These are phyloP conservation scores for Daktulosphaira vitifoliae DNA, from an alignment of 1,140 invertebrate species.

Conservation along the genomic window DNA sequence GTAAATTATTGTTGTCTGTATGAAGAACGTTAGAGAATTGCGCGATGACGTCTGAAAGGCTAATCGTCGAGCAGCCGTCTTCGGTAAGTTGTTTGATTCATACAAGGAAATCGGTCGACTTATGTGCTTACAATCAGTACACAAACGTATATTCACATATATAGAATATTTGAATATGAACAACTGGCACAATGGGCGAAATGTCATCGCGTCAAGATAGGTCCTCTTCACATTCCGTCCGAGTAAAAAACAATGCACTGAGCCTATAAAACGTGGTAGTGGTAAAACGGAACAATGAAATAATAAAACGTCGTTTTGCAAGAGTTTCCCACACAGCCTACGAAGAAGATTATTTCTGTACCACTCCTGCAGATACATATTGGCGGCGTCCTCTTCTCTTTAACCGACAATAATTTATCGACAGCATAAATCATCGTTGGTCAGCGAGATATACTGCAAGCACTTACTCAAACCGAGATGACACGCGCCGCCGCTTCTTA, in stretches of 20 bases:
- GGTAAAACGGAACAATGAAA: constrained; percentile 23
- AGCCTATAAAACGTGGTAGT: neutral
- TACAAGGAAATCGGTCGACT: no score
- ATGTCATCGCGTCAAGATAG: constrained; percentile 5
- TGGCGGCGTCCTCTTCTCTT: neutral
- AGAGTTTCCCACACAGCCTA: constrained; percentile 27
- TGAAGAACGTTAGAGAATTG: no score
- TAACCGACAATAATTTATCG: constrained; percentile 23
- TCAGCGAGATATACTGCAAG: neutral
- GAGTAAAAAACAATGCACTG: neutral
- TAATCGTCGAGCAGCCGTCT: no score
- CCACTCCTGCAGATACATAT: neutral
- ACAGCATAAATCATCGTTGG: constrained; percentile 30
- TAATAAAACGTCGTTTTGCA: constrained; percentile 27
- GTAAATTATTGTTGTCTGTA: no score
- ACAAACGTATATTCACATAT: no score
- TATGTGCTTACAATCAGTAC: no score
- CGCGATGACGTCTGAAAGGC: no score
- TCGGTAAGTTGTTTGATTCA: no score
- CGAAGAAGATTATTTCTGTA: neutral
- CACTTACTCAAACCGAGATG: no score
- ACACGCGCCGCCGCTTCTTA: no score
- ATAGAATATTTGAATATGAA: no score
- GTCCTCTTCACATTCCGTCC: neutral
- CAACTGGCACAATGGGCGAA: neutral